Evolutionary conservation across 2,888 invertebrate species (phyloP), one percentile per base, ranked within the genome.

Genomic region (Drosophila anceps): DNA sequence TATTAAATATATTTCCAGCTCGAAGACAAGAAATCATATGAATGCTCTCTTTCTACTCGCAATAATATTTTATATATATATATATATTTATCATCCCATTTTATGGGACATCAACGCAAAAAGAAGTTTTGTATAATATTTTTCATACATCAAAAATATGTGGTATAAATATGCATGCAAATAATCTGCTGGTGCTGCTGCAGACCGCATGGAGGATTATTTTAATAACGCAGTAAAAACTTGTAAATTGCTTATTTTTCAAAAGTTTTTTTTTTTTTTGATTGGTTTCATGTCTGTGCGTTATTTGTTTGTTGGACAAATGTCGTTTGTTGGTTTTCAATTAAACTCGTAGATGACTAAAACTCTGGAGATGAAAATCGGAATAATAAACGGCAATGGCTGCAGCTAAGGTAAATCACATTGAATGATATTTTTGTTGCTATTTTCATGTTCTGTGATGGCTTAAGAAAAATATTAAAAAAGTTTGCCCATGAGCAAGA

Each of bases 401-500:
- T 12, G 4, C 18, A 24, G 29, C 18, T n/a, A 8, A 33, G 15
- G 39, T 53, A 43, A n/a, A 39, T 53, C 29, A 10, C 29, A 48
- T 58, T 39, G 6, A 20, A 37, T 24, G 13, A 13, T 50, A 59
- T 51, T 20, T 43, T 35, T 57, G 35, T n/a, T 48, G 6, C 37
- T 15, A n/a, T 37, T 59, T 48, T 37, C 9, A 10, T 51, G 13
- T 31, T 43, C 24, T 44, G 12, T 7, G n/a, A 37, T 35, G 24
- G 57, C 43, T 15, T 5, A 13, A 9, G 12, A 31, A 58, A 48
- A 39, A 43, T 63, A 76, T 79, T 76, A 75, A 79, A 76, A 76
- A 76, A 69, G 69, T 76, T 76, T 12, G 60, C 59, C 54, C 62
- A 41, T 71, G 75, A 71, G 43, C 64, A 75, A 80, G 90, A 89